Evolutionary conservation across 2,797 vertebrate species (phyloP).

Genomic region (Coregonus suidteri): DNA sequence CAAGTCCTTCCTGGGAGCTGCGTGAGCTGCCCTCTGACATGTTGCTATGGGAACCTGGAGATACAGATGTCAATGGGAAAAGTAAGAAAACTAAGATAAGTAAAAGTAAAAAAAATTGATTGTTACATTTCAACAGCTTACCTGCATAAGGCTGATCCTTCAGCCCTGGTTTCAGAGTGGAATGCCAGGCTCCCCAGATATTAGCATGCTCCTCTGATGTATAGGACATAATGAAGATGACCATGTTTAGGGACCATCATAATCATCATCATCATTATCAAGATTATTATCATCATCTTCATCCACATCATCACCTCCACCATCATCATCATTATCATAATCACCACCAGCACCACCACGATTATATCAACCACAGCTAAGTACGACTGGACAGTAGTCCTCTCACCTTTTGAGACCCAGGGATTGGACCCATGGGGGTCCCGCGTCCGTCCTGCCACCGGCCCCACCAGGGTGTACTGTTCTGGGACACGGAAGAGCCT

Average conservation of each 20-base stretch:
- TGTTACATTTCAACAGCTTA: constrained; percentile 47
- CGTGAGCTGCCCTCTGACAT: constrained; percentile 87
- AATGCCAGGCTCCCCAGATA: constrained; percentile 98
- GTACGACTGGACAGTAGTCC: not conserved
- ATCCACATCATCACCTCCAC: not conserved
- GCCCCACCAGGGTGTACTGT: constrained; percentile 76
- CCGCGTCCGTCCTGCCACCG: constrained; percentile 77
- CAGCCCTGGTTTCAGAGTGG: constrained; percentile 87
- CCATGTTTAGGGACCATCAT: not conserved
- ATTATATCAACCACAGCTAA: not conserved
- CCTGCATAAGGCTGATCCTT: constrained; percentile 87
- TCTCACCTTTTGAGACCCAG: constrained; percentile 82
- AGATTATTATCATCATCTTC: not conserved
- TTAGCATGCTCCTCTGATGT: constrained; percentile 85
- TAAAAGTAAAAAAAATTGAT: not conserved
- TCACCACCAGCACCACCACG: not conserved
- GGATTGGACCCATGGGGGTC: constrained; percentile 74
- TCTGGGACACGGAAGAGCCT: constrained; percentile 80
- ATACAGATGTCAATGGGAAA: constrained; percentile 24
- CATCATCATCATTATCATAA: not conserved
- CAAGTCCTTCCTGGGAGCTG: constrained; percentile 78
- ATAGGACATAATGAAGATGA: constrained; percentile 53
- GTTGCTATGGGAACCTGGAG: constrained; percentile 87
- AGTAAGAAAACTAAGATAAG: not conserved
- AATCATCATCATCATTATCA: not conserved